Evolutionary conservation across 2,888 invertebrate genomes (phyloP).

Genomic region (Flabesymbios commensalis): DNA sequence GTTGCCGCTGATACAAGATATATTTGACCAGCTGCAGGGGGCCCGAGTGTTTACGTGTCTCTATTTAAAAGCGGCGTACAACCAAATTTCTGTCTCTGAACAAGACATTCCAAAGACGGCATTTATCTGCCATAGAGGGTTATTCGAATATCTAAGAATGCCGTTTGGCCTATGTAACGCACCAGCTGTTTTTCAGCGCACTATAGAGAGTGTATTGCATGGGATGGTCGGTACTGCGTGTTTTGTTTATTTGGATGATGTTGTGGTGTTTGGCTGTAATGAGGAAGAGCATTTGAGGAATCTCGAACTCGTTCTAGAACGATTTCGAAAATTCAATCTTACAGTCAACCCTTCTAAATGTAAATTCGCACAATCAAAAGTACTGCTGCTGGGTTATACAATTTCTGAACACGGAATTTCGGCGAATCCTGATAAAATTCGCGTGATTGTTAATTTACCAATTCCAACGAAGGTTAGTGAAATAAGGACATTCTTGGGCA

Average conservation of each 20-base stretch:
- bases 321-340: background rate
- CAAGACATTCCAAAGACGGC: background rate
- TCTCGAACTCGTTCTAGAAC: background rate
- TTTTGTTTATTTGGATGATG: conserved; percentile 2
- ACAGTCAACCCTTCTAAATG: conserved; percentile 7
- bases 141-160: background rate
- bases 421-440: background rate
- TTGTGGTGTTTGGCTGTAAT: background rate
- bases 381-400: background rate
- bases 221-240: background rate
- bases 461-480: background rate
- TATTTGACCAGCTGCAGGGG: background rate
- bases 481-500: conserved; percentile 2
- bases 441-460: background rate
- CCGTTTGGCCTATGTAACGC: background rate
- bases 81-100: background rate
- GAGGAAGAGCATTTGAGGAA: background rate
- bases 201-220: background rate
- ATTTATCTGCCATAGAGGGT: background rate
- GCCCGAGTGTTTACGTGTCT: background rate
- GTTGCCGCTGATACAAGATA: background rate
- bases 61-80: background rate
- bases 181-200: background rate
- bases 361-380: background rate
- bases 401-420: conserved; percentile 1